Conservation (phyloP, 2,113 vertebrate species). For the Telmatochromis brichardi region DNA sequence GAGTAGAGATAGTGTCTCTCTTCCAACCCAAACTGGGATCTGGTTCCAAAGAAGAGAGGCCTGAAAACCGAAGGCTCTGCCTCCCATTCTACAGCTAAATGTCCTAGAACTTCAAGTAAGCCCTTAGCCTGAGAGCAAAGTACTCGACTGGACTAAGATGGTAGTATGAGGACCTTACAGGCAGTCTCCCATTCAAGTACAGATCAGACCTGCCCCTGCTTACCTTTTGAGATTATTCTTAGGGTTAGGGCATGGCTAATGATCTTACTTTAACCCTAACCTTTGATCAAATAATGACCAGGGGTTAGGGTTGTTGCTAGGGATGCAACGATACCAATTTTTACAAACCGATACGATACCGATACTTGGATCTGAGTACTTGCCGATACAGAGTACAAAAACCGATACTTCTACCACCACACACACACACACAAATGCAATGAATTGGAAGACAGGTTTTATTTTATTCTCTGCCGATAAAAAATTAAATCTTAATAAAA, state of each 20-base stretch:
- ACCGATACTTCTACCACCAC: too few relatives aligned
- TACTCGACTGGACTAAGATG: fast-evolving
- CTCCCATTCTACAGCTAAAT: neutral
- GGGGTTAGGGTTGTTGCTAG: neutral
- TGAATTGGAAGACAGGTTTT: too few relatives aligned
- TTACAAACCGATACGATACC: too few relatives aligned
- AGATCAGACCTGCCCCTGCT: neutral
- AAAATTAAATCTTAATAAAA: too few relatives aligned
- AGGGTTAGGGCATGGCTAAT: neutral
- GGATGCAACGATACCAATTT: too few relatives aligned
- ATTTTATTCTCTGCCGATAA: too few relatives aligned
- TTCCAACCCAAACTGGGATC: neutral
- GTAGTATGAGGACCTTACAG: neutral
- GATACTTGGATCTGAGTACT: too few relatives aligned
- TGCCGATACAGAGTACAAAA: too few relatives aligned
- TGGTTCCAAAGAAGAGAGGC: neutral
- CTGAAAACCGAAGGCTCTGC: neutral
- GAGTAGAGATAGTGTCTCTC: fast-evolving
- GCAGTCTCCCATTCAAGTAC: neutral
- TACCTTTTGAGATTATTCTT: neutral
- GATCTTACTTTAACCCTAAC: neutral
- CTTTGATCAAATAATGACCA: neutral
- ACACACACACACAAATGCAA: too few relatives aligned
- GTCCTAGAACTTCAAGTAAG: neutral
- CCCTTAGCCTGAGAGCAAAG: neutral